These are phyloP conservation scores for Drosophila engyochracea DNA, from an alignment of 2,888 invertebrate genomes.

Conservation along the genomic window DNA sequence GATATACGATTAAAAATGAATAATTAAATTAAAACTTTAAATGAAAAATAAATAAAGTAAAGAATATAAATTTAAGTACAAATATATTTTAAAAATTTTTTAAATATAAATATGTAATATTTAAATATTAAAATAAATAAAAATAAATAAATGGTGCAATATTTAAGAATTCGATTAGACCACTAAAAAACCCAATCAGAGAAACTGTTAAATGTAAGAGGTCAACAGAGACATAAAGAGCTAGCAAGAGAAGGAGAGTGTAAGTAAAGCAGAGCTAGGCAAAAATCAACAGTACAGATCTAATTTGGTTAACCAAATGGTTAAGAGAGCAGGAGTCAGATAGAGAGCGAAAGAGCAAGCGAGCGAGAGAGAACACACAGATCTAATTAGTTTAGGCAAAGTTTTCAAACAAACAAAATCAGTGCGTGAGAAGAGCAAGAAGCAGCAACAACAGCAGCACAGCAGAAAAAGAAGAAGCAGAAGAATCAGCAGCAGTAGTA, in stretches of 20 bases:
- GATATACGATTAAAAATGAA: neutral
- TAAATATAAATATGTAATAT: no score
- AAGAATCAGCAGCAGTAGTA: conserved; percentile 1
- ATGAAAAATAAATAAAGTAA: neutral
- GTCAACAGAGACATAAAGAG: neutral
- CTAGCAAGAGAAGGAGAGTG: neutral
- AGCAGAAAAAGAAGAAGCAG: neutral
- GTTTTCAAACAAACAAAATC: neutral
- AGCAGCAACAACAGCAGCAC: neutral
- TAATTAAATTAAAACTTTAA: neutral
- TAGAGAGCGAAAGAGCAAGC: neutral
- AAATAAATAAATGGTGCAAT: neutral
- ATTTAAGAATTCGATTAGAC: neutral
- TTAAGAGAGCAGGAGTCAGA: neutral
- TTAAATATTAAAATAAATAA: no score
- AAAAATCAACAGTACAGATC: neutral
- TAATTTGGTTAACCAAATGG: neutral
- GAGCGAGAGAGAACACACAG: neutral
- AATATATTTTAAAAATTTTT: neutral
- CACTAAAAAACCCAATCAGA: neutral
- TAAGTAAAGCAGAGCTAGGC: neutral
- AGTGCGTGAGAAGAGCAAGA: neutral
- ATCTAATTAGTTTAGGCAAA: neutral
- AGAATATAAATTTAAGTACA: neutral
- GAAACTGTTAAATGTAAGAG: neutral